Base-by-base conservation (phyloP, 2,797 vertebrate species). In the Neolamprologus multifasciatus region DNA sequence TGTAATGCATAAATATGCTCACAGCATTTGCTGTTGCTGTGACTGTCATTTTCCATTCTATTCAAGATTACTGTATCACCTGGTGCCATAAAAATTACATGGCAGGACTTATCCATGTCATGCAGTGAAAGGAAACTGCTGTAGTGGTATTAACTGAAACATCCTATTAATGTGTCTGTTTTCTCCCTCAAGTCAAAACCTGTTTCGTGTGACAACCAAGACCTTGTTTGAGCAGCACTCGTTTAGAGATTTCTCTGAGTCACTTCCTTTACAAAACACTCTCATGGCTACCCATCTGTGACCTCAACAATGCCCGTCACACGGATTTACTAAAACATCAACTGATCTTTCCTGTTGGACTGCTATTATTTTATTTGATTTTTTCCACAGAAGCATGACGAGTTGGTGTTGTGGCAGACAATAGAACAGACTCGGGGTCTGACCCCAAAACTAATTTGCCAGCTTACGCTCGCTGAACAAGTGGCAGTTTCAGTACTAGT, bases 321-420 rank as follows among this genome's bases (percentile, higher is more conserved):
- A 40, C 91, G 93, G 94, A 92, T 92, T 96, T 95, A 92, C 93
- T 84, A 86, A 91, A 95, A 95, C 92, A 86, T 84, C 40, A 9
- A 84, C 92, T 96, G 93, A 95, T 93, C 94, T 93, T 91, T 93
- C 90, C 92, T 89, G 91, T 94, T 87, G 90, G 26, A 79, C 88
- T 84, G 85, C 87, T 95, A 93, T 96, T 96, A 95, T 96, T 96
- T 94, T 93, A 94, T 96, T 96, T 96, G 95, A 96, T 95, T 96
- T 95, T 89, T 94, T 90, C 90, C 93, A 82, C 81, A 88, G 94
- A 94, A 88, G 93, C 94, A 84, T 95, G 95, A 95, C 93, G 74
- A 91, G 89, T 91, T 79, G 80, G 82, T 93, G 95, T 95, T 93
- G 91, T 7, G 74, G 77, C 79, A 55, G 92, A 97, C 95, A 97